These are phyloP conservation scores for Lucinisca nassula DNA, from an alignment of 2,888 invertebrate genomes.

Conservation along the genomic window DNA sequence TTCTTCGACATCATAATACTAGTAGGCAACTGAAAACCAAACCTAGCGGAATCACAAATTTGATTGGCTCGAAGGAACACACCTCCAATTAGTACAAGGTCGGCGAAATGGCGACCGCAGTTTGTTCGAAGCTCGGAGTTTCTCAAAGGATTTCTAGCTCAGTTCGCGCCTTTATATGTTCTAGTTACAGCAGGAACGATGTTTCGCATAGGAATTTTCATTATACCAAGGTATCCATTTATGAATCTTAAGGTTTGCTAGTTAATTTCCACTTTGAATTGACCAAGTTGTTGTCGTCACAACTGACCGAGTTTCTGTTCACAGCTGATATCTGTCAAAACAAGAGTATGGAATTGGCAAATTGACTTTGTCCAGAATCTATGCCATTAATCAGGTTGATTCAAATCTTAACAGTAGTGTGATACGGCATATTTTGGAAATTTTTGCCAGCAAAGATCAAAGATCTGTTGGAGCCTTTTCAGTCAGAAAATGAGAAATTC, in stretches of 20 bases:
- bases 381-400: background rate
- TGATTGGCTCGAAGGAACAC: background rate
- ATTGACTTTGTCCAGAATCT: background rate
- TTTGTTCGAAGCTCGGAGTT: background rate
- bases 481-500: no score
- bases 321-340: slow-evolving; percentile 17
- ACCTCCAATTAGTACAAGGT: slow-evolving; percentile 1
- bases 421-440: background rate
- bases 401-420: background rate
- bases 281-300: background rate
- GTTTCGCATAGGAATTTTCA: background rate
- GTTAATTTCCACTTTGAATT: background rate
- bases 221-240: background rate
- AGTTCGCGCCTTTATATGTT: background rate
- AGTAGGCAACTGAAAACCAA: background rate
- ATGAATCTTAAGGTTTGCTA: background rate
- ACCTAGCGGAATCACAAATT: background rate
- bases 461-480: no score
- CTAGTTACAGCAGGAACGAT: background rate
- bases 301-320: background rate
- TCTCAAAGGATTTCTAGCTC: background rate
- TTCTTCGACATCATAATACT: background rate
- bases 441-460: no score
- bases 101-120: slow-evolving; percentile 7
- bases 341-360: background rate